Conservation (phyloP, 2,888 invertebrate species). For the Dichetophora obliterata region DNA sequence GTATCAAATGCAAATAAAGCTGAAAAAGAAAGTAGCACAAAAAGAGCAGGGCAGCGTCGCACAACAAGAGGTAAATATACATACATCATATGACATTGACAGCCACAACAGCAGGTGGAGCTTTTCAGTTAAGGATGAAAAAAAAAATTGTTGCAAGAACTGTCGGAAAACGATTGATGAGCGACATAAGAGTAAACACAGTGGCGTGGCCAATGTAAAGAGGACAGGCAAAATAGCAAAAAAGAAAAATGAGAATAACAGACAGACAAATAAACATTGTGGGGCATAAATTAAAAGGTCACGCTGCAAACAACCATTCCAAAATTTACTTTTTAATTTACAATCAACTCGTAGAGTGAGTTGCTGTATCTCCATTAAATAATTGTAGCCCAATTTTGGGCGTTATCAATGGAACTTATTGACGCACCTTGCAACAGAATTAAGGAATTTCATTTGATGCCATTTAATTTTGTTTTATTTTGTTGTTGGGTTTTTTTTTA, state of each 20-base stretch:
- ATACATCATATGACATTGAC: conserved; percentile 9
- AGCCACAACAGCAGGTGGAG: not conserved
- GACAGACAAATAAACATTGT: not conserved
- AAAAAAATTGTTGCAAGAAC: not conserved
- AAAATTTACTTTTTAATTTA: not conserved
- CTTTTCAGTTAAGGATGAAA: not conserved
- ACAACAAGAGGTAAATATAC: not conserved
- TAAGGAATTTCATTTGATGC: conserved; percentile 18
- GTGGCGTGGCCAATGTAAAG: not conserved
- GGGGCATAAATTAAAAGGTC: conserved; percentile 19
- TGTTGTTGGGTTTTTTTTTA: not conserved
- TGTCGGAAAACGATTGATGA: conserved; percentile 31
- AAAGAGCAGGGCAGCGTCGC: not conserved
- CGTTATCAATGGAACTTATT: not conserved
- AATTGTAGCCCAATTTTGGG: not conserved
- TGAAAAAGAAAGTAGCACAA: not conserved
- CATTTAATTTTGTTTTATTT: conserved; percentile 9
- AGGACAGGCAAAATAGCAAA: not conserved
- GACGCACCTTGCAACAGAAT: not conserved
- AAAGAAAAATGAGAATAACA: not conserved
- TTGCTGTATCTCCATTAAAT: not conserved
- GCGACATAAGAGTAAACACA: conserved; percentile 16
- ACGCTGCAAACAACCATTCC: not conserved
- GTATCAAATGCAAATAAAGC: not conserved
- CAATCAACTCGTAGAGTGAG: too few species aligned